Base-by-base conservation (phyloP, 2,888 invertebrate genomes). In the Notocelia uddmanniana region DNA sequence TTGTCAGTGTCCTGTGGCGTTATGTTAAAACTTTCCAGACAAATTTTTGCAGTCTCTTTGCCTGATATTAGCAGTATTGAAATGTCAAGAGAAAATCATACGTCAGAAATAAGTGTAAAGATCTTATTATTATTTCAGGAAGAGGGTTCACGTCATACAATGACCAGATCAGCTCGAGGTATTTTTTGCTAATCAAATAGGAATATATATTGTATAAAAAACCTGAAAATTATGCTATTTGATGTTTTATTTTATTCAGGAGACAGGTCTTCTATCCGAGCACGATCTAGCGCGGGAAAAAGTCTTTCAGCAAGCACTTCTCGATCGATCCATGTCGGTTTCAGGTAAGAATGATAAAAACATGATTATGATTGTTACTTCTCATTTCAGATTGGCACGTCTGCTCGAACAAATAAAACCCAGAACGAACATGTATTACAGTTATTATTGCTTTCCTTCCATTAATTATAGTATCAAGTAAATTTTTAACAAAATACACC, bases 221-320 rank as follows among this genome's bases (percentile, higher is more conserved):
- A 23, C 21, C 52, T 13, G 3, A 10, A 52, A 54, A 54, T 50
- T 11, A 45, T 26, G 19, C 18, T n/a, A 10, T 18, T 2, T 11
- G 34, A n/a, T 9, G n/a, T 15, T 19, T 69, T 68, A 18, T 66
- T 52, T 41, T 26, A 74, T 74, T 5, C 66, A 86, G 87, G 82
- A 0, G 88, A 86, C 0, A 81, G 84, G 62, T 76, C 78, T 1
- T 89, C 91, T 0, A 76, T 85, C 34, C 82, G 86, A 23, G 83
- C 81, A 8, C 85, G 89, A 0, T 72, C 87, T 1, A 91, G 90
- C 73, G 68, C 85, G 2, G 87, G 79, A 1, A 83, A 91, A 70
- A 92, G 91, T 74, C 76, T 89, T 66, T 92, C 92, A 2, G 89
- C 86, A 0, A 91, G 90, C 75, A 92, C 92, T 0, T 87, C 90